phyloP scores from a whole-genome alignment of 2,888 invertebrate species.

The Pseudococcus viburni region DNA sequence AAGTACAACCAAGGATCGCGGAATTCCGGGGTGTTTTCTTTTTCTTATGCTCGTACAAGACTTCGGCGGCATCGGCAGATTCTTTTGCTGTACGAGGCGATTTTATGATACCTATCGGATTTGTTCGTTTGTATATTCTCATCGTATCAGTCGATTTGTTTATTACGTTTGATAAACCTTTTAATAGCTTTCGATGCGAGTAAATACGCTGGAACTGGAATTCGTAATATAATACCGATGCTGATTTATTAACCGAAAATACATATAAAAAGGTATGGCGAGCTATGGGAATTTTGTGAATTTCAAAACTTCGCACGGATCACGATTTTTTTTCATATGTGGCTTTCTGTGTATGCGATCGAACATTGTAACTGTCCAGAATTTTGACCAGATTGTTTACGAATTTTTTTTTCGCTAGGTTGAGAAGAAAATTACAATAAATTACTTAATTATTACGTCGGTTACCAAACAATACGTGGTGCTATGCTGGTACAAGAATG shows the following conservation, averaged over 20 bases:
- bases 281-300: neutral
- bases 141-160: conserved; percentile 29
- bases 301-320: conserved; percentile 7
- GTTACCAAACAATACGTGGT: neutral
- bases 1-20: neutral
- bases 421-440: conserved; percentile 11
- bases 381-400: conserved; percentile 16
- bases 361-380: neutral
- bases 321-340: neutral
- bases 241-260: neutral
- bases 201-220: neutral
- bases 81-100: neutral
- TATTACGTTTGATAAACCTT: conserved; percentile 19
- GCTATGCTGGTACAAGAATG: neutral
- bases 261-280: neutral
- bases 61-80: neutral
- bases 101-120: conserved; percentile 8
- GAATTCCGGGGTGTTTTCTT: conserved; percentile 15
- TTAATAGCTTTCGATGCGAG: neutral
- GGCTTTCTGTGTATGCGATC: neutral
- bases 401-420: neutral
- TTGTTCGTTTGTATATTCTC: neutral
- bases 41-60: neutral
- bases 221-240: neutral
- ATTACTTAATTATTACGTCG: conserved; percentile 8